Percentiles rank a stretch among this genome's conserved stretches.
These are phyloP conservation scores for Macrochelys suwanniensis DNA, from an alignment of 2,797 vertebrate species.

Conservation along the genomic window DNA sequence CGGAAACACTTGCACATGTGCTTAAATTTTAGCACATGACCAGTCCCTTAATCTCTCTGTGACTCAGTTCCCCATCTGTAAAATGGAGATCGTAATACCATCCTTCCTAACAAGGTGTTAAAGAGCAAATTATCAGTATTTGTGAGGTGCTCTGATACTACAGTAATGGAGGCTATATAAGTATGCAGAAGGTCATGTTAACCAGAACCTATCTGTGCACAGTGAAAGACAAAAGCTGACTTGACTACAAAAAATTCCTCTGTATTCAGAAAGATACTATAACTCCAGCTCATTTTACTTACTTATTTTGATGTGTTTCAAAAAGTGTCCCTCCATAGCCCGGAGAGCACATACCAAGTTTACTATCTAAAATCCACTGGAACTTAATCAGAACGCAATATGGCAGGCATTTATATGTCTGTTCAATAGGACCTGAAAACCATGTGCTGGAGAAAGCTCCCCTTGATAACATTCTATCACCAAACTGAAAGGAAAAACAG, in stretches of 20 bases:
- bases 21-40: not conserved
- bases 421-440: not conserved
- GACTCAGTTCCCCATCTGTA: not conserved
- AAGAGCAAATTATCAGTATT: not conserved
- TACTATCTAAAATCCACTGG: not conserved
- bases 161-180: not conserved
- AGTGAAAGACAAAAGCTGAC: not conserved
- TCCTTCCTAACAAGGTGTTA: not conserved
- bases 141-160: not conserved
- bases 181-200: not conserved
- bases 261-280: not conserved
- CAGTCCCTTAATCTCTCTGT: not conserved
- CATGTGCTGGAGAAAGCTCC: not conserved
- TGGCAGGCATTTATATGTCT: not conserved
- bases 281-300: not conserved
- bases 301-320: not conserved
- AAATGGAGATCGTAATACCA: not conserved
- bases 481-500: not conserved
- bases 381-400: not conserved
- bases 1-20: not conserved
- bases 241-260: not conserved
- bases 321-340: not conserved
- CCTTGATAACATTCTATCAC: not conserved
- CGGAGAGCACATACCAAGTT: not conserved
- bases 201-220: not conserved